Percentiles rank a stretch among this genome's conserved stretches.
phyloP scores from a whole-genome alignment of 2,888 invertebrate species.

The Lingula anatina region DNA sequence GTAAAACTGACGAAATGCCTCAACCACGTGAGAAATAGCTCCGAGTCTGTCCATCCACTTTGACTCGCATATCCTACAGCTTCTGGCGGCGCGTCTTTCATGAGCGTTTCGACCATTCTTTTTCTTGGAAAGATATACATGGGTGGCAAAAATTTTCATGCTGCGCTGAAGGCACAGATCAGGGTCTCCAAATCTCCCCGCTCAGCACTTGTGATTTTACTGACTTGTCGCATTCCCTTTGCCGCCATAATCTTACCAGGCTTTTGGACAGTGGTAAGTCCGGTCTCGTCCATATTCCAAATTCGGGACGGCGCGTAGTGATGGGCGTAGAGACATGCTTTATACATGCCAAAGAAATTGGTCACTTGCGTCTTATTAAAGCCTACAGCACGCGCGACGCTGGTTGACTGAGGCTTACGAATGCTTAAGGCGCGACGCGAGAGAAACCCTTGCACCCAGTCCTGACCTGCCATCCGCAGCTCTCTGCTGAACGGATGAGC shows the following conservation, averaged over 20 bases:
- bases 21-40: constrained; percentile 29
- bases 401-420: constrained; percentile 12
- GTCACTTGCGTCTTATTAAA: constrained; percentile 14
- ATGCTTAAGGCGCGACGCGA: constrained; percentile 8
- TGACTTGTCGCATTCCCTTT: constrained; percentile 5
- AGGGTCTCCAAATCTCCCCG: constrained; percentile 10
- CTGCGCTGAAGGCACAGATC: constrained; percentile 16
- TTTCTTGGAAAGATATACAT: constrained; percentile 30
- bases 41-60: constrained; percentile 30
- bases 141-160: constrained; percentile 17
- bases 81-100: constrained; percentile 33
- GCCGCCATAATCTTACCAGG: constrained; percentile 10
- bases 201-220: not conserved
- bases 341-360: constrained; percentile 8
- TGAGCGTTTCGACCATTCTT: constrained; percentile 31
- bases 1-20: constrained; percentile 40
- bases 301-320: not conserved
- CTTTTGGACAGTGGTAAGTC: constrained; percentile 12
- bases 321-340: constrained; percentile 1
- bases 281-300: constrained; percentile 16
- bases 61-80: constrained; percentile 26
- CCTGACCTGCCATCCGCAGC: not conserved
- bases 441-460: constrained; percentile 7
- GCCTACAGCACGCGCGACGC: constrained; percentile 10
- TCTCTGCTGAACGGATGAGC: constrained; percentile 13